Evolutionary conservation across 2,113 vertebrate genomes (phyloP).

Genomic region (Chauna torquata): DNA sequence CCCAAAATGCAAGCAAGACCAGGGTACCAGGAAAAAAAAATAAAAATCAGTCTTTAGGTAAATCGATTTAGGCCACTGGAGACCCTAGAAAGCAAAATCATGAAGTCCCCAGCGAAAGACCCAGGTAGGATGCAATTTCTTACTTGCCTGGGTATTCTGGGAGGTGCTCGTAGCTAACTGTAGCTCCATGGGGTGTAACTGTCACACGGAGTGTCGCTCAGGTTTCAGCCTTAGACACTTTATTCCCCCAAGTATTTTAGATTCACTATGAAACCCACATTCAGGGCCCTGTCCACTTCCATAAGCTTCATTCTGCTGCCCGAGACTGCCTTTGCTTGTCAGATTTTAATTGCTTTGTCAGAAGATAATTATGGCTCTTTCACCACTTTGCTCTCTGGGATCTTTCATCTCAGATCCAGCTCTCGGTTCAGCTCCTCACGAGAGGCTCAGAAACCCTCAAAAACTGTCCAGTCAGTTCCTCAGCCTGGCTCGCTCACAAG

Average conservation of each 20-base stretch:
- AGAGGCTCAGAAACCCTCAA: not conserved
- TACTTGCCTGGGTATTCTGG: no score
- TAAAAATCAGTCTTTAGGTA: not conserved
- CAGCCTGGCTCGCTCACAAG: not conserved
- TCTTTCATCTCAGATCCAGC: not conserved
- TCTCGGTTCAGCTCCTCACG: not conserved
- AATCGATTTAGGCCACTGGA: not conserved
- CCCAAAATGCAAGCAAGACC: not conserved
- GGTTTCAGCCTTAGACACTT: not conserved
- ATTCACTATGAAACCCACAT: not conserved
- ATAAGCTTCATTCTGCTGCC: not conserved
- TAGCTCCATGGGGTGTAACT: not conserved
- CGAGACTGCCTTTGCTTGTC: not conserved
- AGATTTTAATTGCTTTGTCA: conserved; percentile 42
- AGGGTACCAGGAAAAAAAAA: accelerated
- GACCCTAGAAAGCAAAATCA: not conserved
- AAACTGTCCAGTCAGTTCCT: not conserved
- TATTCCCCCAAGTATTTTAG: accelerated
- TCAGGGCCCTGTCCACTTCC: not conserved
- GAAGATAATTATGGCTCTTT: not conserved
- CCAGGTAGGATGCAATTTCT: not conserved
- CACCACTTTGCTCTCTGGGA: not conserved
- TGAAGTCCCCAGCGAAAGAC: accelerated
- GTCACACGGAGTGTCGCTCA: not conserved
- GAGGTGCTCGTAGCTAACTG: accelerated